phyloP scores from a whole-genome alignment of 2,888 invertebrate genomes.

The Drosophila pegasa region DNA sequence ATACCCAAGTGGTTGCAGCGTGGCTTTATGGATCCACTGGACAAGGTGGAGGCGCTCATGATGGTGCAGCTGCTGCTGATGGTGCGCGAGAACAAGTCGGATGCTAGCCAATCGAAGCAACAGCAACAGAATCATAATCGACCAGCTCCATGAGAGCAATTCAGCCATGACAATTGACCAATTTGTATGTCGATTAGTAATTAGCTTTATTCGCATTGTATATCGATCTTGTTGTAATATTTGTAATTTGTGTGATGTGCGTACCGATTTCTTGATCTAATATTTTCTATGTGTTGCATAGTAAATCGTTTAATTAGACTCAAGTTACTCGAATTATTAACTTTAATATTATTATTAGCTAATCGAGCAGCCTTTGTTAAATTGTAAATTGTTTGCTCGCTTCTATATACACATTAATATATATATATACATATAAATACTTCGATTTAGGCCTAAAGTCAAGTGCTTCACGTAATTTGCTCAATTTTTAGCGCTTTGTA shows the following conservation, averaged over 20 bases:
- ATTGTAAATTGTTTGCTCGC: slow-evolving; percentile 52
- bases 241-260: slow-evolving; percentile 26
- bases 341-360: slow-evolving; percentile 32
- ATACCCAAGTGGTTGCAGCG: slow-evolving; percentile 99
- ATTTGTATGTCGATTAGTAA: slow-evolving; percentile 39
- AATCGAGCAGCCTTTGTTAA: slow-evolving; percentile 44
- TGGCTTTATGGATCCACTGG: slow-evolving; percentile 98
- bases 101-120: slow-evolving; percentile 47
- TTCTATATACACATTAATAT: slow-evolving; percentile 16
- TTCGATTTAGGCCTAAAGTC: slow-evolving; percentile 42
- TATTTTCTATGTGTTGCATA: slow-evolving; percentile 8
- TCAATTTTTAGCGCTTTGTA: slow-evolving; percentile 74
- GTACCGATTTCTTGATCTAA: slow-evolving; percentile 30
- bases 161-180: slow-evolving; percentile 60
- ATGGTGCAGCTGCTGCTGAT: slow-evolving; percentile 89
- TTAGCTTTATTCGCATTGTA: slow-evolving; percentile 48
- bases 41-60: slow-evolving; percentile 94
- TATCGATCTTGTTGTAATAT: slow-evolving; percentile 43
- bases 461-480: slow-evolving; percentile 71
- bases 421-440: slow-evolving; percentile 20
- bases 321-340: slow-evolving; percentile 43
- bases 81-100: slow-evolving; percentile 86
- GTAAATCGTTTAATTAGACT: slow-evolving; percentile 21
- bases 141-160: slow-evolving; percentile 56
- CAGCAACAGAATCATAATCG: slow-evolving; percentile 52